Conservation (phyloP, 2,113 vertebrate genomes). For the Lophura nycthemera region DNA sequence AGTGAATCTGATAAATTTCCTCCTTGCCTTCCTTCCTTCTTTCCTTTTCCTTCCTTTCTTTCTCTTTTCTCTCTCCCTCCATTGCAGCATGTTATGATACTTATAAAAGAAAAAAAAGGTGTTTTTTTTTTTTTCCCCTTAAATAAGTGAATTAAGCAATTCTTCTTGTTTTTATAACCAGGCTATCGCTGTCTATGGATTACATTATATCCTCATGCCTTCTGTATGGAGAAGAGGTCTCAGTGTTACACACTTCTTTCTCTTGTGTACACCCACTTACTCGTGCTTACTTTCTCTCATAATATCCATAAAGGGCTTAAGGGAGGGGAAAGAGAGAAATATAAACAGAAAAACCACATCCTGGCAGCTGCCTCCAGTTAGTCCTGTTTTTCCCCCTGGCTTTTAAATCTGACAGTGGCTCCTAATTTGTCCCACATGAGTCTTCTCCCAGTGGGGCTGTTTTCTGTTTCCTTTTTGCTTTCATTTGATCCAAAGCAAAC, state of each 20-base stretch:
- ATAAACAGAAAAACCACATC: constrained; percentile 80
- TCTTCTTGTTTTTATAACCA: not conserved
- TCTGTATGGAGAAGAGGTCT: not conserved
- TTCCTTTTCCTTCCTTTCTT: no score
- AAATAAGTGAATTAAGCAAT: constrained; percentile 2
- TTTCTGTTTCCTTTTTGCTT: constrained; percentile 63
- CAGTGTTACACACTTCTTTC: not conserved
- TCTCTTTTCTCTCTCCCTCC: not conserved
- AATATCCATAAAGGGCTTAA: constrained; percentile 59
- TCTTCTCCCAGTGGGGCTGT: constrained; percentile 50
- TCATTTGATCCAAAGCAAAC: constrained; percentile 71
- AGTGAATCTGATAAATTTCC: no score
- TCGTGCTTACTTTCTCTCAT: constrained; percentile 40
- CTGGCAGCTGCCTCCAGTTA: constrained; percentile 79
- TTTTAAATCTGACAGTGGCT: constrained; percentile 73
- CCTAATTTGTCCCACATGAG: constrained; percentile 87
- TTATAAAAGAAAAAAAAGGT: not conserved
- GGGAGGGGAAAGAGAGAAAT: constrained; percentile 46
- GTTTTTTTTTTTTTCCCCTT: not conserved
- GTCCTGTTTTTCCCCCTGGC: not conserved
- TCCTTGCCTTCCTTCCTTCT: not conserved
- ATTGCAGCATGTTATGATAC: constrained; percentile 11
- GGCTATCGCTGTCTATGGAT: not conserved
- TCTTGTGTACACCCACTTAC: not conserved
- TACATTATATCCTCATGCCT: not conserved